phyloP scores from a whole-genome alignment of 2,113 vertebrate genomes.

The Equus przewalskii region DNA sequence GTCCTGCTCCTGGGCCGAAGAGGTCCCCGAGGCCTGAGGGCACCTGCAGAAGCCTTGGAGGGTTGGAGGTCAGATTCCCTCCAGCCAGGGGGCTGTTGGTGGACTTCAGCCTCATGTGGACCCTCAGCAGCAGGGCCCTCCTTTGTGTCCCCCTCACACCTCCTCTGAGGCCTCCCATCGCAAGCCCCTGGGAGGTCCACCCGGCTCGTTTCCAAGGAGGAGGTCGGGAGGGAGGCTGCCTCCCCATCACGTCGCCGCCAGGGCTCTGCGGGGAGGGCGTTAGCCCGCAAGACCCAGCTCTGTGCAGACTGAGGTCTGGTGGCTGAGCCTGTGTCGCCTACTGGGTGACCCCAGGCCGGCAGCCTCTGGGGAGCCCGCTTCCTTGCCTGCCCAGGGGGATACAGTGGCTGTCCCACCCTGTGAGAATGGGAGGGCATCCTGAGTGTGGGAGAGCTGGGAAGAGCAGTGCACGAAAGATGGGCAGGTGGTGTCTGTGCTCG shows the following conservation, averaged over 20 bases:
- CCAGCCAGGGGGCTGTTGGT: neutral
- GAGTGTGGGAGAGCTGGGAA: neutral
- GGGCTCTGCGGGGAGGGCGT: neutral
- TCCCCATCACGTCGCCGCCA: neutral
- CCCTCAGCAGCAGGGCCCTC: neutral
- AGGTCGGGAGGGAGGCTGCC: neutral
- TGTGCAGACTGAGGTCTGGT: neutral
- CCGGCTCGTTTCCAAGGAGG: neutral
- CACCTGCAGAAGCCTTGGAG: neutral
- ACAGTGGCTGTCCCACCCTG: accelerated
- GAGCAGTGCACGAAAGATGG: neutral
- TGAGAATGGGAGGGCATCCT: neutral
- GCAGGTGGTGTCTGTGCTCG: neutral
- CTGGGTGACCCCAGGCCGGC: neutral
- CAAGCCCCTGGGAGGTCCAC: neutral
- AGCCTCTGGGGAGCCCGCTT: neutral
- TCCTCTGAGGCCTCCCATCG: neutral
- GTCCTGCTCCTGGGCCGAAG: neutral
- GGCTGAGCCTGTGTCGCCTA: neutral
- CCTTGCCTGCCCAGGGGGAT: neutral
- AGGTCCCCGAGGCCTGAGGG: neutral
- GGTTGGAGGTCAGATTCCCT: neutral
- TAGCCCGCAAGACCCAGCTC: neutral
- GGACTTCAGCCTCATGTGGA: neutral
- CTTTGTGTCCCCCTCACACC: accelerated